These are phyloP conservation scores for Protonibea diacanthus DNA, from an alignment of 2,797 vertebrate genomes.

Conservation along the genomic window DNA sequence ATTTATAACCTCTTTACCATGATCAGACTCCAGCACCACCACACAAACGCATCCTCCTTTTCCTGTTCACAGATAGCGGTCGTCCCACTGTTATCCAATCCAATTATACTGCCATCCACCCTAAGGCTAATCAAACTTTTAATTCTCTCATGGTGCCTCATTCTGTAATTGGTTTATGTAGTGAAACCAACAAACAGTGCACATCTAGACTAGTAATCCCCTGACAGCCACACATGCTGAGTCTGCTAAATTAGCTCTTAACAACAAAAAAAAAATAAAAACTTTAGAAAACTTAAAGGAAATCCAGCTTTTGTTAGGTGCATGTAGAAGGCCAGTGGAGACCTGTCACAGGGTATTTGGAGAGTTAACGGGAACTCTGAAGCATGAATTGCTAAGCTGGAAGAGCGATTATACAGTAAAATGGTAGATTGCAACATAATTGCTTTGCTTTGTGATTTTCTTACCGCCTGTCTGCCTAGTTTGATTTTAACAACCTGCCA, in stretches of 20 bases:
- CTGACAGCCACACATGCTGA: slow-evolving; percentile 54
- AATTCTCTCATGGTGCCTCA: slow-evolving; percentile 68
- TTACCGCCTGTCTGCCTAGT: slow-evolving; percentile 16
- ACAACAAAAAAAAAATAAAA: slow-evolving; percentile 31
- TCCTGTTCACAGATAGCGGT: slow-evolving; percentile 24
- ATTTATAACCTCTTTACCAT: slow-evolving; percentile 11
- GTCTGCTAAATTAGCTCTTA: slow-evolving; percentile 55
- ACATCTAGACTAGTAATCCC: slow-evolving; percentile 62
- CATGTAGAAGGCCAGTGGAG: slow-evolving; percentile 25
- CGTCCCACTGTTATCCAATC: slow-evolving; percentile 54
- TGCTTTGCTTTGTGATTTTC: slow-evolving; percentile 33
- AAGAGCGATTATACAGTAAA: slow-evolving; percentile 41
- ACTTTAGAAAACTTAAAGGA: slow-evolving; percentile 29
- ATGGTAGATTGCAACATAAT: slow-evolving; percentile 48
- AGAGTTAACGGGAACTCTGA: slow-evolving; percentile 45
- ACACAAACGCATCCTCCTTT: not conserved
- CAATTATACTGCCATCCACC: slow-evolving; percentile 57
- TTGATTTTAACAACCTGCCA: slow-evolving; percentile 43
- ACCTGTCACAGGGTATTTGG: slow-evolving; percentile 53
- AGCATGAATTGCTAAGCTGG: slow-evolving; percentile 47
- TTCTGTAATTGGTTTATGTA: slow-evolving; percentile 71
- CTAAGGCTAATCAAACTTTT: slow-evolving; percentile 66
- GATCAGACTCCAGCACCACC: not conserved
- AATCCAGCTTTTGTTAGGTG: slow-evolving; percentile 26
- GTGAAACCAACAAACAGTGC: slow-evolving; percentile 64